Base-by-base conservation (phyloP, 2,888 invertebrate genomes). In the Blastobasis lacticolella region DNA sequence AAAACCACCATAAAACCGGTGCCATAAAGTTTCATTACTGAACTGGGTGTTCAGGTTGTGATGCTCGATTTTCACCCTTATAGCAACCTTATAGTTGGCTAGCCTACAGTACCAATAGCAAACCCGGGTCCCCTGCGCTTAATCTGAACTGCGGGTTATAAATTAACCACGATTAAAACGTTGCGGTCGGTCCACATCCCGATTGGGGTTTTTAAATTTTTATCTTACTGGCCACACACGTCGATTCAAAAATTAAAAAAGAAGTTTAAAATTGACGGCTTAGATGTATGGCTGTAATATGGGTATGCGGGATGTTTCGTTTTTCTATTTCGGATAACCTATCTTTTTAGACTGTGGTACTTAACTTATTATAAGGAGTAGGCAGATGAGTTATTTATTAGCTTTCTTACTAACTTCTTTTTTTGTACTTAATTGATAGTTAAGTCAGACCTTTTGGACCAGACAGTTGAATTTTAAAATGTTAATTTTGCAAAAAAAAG, bases 161-260 rank as follows among this genome's bases (percentile, higher is more conserved):
- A 81, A 81, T 81, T 78, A 69, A 67, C 55, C 61, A 51, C 52
- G 62, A 62, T 64, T 60, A 60, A 56, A 40, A 61, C 58, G 55
- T 59, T 65, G 68, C 58, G 74, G 77, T 79, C 72, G 59, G 69
- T 70, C 72, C 75, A 79, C 73, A 72, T 73, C 71, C 68, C 73
- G 67, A 57, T 55, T 61, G 65, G 64, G 66, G 69, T 58, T 64
- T 69, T 58, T 59, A 64, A 67, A 69, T 57, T 54, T 57, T 57
- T 62, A 56, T 53, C 62, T 63, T 4, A 9, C 54, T 69, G 81
- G 64, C 82, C 82, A 79, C 82, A 80, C 81, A 81, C 78, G 75
- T 63, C 51, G 79, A 48, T 54, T 56, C 58, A 57, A 58, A 60
- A 61, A 58, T 53, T 54, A 57, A 61, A 57, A 53, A 55, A 57